Conservation (phyloP, 1,140 invertebrate species). For the Armadillidium nasatum region DNA sequence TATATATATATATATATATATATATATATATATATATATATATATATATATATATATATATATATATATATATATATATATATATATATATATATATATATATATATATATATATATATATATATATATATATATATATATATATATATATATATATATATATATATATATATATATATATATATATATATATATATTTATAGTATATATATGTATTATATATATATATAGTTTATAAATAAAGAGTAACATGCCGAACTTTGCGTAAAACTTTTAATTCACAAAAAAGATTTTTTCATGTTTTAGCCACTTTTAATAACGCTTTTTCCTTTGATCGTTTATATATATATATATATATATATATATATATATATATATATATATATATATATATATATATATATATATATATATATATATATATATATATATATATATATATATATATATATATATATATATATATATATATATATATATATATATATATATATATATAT, state of each 20-base stretch:
- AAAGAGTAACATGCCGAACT: too few relatives aligned
- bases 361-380: conserved; percentile 7
- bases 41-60: too few relatives aligned
- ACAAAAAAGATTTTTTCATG: too few relatives aligned
- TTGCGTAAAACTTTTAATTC: too few relatives aligned
- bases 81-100: too few relatives aligned
- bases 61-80: too few relatives aligned
- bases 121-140: conserved; percentile 12
- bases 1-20: background rate
- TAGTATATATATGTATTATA: background rate
- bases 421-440: background rate
- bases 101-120: background rate
- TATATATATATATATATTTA: conserved; percentile 19
- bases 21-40: too few relatives aligned
- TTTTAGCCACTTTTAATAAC: too few relatives aligned
- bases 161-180: conserved; percentile 17
- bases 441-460: background rate
- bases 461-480: conserved; percentile 20
- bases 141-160: conserved; percentile 8
- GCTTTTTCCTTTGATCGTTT: too few relatives aligned
- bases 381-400: conserved; percentile 20
- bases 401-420: conserved; percentile 20
- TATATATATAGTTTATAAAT: too few relatives aligned
- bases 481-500: conserved; percentile 8
- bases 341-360: background rate